Percentiles rank a stretch among this genome's conserved stretches.
Conservation (phyloP, 2,888 invertebrate species). For the Drosophila fungiperda region DNA sequence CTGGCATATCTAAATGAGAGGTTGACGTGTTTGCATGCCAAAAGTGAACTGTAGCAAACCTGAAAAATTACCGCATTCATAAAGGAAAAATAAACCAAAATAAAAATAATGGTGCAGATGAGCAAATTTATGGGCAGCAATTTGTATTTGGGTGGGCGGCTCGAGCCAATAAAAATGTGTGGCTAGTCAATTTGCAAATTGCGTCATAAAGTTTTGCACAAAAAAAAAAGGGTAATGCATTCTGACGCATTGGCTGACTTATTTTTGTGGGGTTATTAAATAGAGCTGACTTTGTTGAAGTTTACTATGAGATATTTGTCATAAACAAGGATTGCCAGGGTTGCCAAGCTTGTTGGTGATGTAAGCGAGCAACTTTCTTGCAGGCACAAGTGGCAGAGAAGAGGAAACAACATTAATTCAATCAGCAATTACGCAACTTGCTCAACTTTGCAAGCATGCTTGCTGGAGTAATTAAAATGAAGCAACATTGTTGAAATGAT, state of each 20-base stretch:
- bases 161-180: constrained; percentile 56
- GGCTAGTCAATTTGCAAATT: constrained; percentile 69
- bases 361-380: neutral
- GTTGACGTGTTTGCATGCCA: constrained; percentile 75
- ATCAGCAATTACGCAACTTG: constrained; percentile 61
- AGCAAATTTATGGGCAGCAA: constrained; percentile 46
- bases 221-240: constrained; percentile 32
- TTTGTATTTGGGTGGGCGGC: constrained; percentile 38
- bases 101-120: constrained; percentile 41
- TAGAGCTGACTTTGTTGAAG: neutral
- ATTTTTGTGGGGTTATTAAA: neutral
- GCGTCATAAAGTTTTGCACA: constrained; percentile 54
- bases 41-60: constrained; percentile 29
- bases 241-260: constrained; percentile 22
- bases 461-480: constrained; percentile 63
- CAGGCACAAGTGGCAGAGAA: neutral
- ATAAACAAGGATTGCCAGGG: neutral
- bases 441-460: constrained; percentile 17
- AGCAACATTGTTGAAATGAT: constrained; percentile 62
- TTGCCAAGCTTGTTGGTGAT: neutral
- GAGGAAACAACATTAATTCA: constrained; percentile 30
- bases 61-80: constrained; percentile 50
- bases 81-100: constrained; percentile 9
- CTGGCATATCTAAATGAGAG: constrained; percentile 75
- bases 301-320: neutral